Conservation (phyloP, 2,113 vertebrate genomes). For the Pedetes capensis region DNA sequence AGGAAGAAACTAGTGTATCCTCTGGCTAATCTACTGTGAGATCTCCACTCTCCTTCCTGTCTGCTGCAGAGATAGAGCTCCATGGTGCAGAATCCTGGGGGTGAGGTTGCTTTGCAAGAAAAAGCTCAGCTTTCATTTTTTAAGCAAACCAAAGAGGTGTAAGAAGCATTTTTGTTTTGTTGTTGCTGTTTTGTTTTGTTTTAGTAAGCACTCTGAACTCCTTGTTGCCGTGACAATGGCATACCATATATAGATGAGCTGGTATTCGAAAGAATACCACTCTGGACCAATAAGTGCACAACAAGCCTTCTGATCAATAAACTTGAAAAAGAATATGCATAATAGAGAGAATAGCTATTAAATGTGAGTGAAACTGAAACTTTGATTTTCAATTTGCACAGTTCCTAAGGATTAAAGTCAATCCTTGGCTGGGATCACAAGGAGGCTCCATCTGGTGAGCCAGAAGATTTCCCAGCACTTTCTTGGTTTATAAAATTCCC, state of each 20-base stretch:
- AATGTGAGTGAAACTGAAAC: slow-evolving; percentile 21
- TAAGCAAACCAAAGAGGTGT: background rate
- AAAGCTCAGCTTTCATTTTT: background rate
- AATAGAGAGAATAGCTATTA: background rate
- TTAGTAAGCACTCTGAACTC: slow-evolving; percentile 1
- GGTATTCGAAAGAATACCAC: background rate
- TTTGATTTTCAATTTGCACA: slow-evolving; percentile 13
- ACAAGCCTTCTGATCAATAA: slow-evolving; percentile 7
- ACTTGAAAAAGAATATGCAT: background rate
- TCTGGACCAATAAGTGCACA: background rate
- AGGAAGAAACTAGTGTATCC: background rate
- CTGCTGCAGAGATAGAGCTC: background rate
- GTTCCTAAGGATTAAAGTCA: slow-evolving; percentile 54
- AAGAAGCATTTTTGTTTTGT: background rate
- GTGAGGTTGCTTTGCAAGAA: background rate
- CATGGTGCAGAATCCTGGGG: background rate
- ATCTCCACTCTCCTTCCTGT: background rate
- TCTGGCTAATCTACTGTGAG: background rate
- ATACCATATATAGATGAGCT: background rate
- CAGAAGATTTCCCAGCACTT: background rate
- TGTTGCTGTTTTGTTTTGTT: background rate
- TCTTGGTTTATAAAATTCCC: background rate
- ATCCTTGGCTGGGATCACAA: slow-evolving; percentile 31
- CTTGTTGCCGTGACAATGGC: background rate
- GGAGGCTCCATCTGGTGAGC: slow-evolving; percentile 2